Evolutionary conservation across 2,888 invertebrate species (phyloP), one percentile per base, ranked within the genome.

Genomic region (Fabriciana adippe): DNA sequence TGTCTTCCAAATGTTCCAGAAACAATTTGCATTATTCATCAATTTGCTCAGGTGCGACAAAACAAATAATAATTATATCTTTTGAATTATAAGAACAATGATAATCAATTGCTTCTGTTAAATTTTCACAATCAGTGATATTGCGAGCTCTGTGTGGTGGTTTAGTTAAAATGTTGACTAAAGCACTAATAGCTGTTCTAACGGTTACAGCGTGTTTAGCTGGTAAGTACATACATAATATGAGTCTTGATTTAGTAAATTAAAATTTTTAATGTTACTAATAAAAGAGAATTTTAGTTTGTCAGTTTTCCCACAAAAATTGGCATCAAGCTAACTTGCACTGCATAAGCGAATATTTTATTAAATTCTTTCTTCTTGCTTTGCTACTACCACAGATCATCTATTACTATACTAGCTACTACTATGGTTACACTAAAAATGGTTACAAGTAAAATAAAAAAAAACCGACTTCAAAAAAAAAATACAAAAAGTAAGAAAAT

Each of bases 191-290:
- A 14, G 18, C 73, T 8, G 35, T 69, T 35, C 21, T 73, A 57
- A 47, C 57, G 14, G 55, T 69, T 1, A 47, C 73, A 16, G 71
- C 67, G 18, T 69, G 70, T 57, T 35, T 51, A 3, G 73, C 70
- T 51, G 73, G 74, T 74, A 53, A 72, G 71, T 70, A 48, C 45
- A 8, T 41, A 26, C 26, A 26, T 4, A 26, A 26, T 26, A 26
- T 26, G 26, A 26, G 3, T 3, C 4, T 26, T 26, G 26, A 26
- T 26, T 4, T 26, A 26, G 26, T 26, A 26, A 4, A 4, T 26
- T 26, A 4, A n/a, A 21, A 3, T 21, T 26, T 26, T 26, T 26
- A 4, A 4, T n/a, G 18, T 55, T 15, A 3, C 11, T 14, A n/a
- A 26, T 55, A 26, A 3, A 15, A 55, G 26, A 1, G 50, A n/a